Percentiles rank a stretch among this genome's conserved stretches.
Evolutionary conservation across 2,888 invertebrate genomes (phyloP).

Genomic region (Sepioteuthis lessoniana): DNA sequence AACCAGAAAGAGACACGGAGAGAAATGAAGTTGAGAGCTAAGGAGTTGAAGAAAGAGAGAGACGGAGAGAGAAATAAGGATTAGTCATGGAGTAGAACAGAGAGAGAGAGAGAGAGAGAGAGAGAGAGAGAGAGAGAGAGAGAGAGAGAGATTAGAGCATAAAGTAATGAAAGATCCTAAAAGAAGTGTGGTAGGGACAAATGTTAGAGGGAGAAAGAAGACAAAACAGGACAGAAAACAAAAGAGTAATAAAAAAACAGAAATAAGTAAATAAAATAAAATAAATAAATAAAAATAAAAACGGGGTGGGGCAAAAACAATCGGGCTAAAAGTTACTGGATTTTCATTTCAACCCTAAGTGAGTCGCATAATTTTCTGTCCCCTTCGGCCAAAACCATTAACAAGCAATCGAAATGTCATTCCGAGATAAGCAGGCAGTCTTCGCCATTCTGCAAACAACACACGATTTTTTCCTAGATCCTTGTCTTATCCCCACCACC

Average conservation of each 20-base stretch:
- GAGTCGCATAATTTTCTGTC: constrained; percentile 1
- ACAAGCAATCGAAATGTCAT: not conserved
- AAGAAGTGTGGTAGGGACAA: too few relatives aligned
- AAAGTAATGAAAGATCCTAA: too few relatives aligned
- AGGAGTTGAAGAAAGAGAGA: too few relatives aligned
- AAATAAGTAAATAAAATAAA: not conserved
- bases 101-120: too few relatives aligned
- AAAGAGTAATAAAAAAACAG: not conserved
- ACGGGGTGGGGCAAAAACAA: not conserved
- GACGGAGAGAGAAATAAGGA: too few relatives aligned
- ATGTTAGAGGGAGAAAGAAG: too few relatives aligned
- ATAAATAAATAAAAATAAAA: not conserved
- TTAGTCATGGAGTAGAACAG: too few relatives aligned
- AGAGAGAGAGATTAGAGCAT: too few relatives aligned
- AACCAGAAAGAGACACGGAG: too few relatives aligned
- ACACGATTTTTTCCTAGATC: not conserved
- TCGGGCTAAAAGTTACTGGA: not conserved
- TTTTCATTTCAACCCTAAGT: constrained; percentile 33
- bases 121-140: too few relatives aligned
- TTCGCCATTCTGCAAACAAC: constrained; percentile 9
- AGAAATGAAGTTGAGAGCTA: too few relatives aligned
- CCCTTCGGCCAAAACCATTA: not conserved
- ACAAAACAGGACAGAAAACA: too few relatives aligned
- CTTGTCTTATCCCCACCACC: not conserved
- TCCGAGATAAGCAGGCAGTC: not conserved